Evolutionary conservation across 2,113 vertebrate species (phyloP).

Genomic region (Rhinopomastus cyanomelas): DNA sequence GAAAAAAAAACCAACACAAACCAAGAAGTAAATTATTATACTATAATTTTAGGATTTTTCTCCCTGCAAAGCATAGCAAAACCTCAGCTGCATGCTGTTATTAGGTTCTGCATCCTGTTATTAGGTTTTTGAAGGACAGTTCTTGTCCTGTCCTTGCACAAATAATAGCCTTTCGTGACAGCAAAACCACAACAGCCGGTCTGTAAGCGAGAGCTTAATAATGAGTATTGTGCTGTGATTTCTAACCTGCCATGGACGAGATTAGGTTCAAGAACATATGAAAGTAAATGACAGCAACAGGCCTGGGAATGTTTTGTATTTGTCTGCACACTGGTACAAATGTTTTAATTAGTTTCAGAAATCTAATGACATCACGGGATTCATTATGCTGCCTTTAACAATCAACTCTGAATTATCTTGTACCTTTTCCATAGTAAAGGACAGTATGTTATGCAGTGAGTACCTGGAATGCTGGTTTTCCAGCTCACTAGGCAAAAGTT

Average conservation of each 20-base stretch:
- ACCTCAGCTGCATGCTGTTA: not conserved
- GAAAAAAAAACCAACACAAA: not conserved
- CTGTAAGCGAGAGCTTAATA: conserved; percentile 26
- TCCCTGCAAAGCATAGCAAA: not conserved
- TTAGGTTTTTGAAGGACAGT: not conserved
- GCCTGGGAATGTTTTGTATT: not conserved
- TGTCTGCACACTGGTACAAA: not conserved
- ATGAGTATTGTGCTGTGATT: not conserved
- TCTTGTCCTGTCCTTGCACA: conserved; percentile 38
- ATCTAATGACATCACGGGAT: conserved; percentile 10
- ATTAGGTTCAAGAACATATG: conserved; percentile 47
- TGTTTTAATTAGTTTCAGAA: conserved; percentile 35
- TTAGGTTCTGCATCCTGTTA: not conserved
- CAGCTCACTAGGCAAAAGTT: not conserved
- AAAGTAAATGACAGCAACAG: conserved; percentile 33
- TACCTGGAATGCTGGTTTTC: not conserved
- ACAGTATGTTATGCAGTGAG: not conserved
- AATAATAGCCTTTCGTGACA: conserved; percentile 44
- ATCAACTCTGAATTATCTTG: conserved; percentile 4
- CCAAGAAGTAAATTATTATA: not conserved
- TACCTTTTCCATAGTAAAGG: not conserved
- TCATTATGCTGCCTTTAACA: not conserved
- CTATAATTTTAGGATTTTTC: not conserved
- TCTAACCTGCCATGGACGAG: conserved; percentile 18
- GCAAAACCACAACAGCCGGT: not conserved